Percentiles rank a stretch among this genome's conserved stretches.
Evolutionary conservation across 1,140 invertebrate species (phyloP).

Genomic region (Panagrolaimus sp.): DNA sequence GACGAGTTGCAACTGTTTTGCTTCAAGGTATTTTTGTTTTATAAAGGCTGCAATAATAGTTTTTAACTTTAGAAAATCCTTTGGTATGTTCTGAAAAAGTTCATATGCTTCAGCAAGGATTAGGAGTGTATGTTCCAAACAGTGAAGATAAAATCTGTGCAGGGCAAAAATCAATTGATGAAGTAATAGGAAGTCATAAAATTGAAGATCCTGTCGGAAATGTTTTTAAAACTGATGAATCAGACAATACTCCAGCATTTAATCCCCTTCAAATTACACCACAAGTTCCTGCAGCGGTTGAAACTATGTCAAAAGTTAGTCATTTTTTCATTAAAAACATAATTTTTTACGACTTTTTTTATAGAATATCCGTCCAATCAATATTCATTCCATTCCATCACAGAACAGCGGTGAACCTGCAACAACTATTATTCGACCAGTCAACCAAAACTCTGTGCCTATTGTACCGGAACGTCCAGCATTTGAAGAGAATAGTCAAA

Average conservation of each 20-base stretch:
- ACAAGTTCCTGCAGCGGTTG: background rate
- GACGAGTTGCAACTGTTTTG: conserved; percentile 53
- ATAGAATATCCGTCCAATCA: conserved; percentile 9
- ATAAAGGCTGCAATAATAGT: no score
- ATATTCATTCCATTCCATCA: background rate
- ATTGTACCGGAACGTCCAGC: background rate
- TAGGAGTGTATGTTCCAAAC: conserved; percentile 48
- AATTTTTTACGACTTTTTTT: background rate
- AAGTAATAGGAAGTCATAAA: conserved; percentile 5
- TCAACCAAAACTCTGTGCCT: conserved; percentile 4
- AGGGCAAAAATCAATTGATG: conserved; percentile 4
- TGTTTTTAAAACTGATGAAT: conserved; percentile 7
- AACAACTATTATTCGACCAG: background rate
- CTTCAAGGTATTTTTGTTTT: conserved; percentile 46
- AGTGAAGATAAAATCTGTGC: conserved; percentile 47
- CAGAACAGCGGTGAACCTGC: background rate
- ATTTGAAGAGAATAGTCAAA: background rate
- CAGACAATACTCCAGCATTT: background rate
- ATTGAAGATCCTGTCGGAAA: background rate
- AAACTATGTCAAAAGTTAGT: conserved; percentile 10
- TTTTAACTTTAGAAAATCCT: conserved; percentile 51
- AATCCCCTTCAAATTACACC: background rate
- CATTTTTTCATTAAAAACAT: no score
- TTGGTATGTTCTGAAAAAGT: conserved; percentile 53
- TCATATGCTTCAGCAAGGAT: conserved; percentile 56